Evolutionary conservation across 1,140 invertebrate genomes (phyloP), one percentile per base, ranked within the genome.

Genomic region (Hylaeus volcanicus): DNA sequence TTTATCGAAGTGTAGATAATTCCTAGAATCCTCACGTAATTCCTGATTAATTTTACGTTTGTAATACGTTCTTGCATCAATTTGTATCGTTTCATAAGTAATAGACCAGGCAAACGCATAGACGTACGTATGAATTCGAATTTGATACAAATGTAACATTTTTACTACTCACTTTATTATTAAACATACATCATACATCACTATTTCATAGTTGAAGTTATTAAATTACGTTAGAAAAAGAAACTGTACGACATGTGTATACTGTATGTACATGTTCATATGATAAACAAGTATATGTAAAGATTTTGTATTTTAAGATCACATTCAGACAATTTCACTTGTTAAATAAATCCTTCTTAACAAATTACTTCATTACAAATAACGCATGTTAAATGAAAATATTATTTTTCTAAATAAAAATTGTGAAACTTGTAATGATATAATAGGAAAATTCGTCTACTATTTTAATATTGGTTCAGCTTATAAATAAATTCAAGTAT

Each of bases 41-140:
- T 74, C 39, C 6, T 48, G 56, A 72, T 72, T 72, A 37, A 45
- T 70, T 48, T 72, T 37, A 82, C 68, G 77, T 65, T 53, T 58
- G 45, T 60, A 6, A 71, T 5, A 69, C n/a, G 53, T 41, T 77
- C 39, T 1, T 56, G 43, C 51, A 65, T 0, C 37, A 58, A 63
- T 66, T 37, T 65, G 15, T 72, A 9, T 48, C 51, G 5, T 12
- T 37, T 61, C 12, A 55, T 61, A 12, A 26, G 26, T 77, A 15
- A 72, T 39, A 41, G 53, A n/a, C 72, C 80, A 82, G 26, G 65
- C 12, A 53, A 6, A 12, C 37, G 5, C 15, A 70, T 53, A 2
- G 45, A 43, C 39, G 41, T 45, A 37, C 15, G 15, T n/a, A 37
- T 53, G n/a, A 53, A 68, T 14, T 56, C 8, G 43, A 41, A n/a